Base-by-base conservation (phyloP, 2,888 invertebrate genomes). In the Macaria liturata region DNA sequence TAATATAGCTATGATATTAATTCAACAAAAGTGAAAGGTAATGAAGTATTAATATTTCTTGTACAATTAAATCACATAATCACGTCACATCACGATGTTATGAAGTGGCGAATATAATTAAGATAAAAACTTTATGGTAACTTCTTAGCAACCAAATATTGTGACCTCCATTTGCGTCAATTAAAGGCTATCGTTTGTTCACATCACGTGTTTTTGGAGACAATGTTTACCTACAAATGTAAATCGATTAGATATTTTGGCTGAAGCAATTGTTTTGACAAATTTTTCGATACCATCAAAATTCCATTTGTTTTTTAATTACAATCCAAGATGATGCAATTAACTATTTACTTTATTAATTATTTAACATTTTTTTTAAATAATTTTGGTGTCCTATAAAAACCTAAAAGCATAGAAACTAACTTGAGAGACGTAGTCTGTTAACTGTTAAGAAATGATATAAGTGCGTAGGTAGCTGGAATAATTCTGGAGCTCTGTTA, bases 151-250 rank as follows among this genome's bases (percentile, higher is more conserved):
- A 71, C 76, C 61, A 70, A 77, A 75, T 67, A 65, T 73, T 75
- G 64, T 79, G 78, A 83, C 78, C 83, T 71, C 56, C 67, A 57
- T 49, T 74, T 79, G 62, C 83, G 84, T 84, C 82, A 84, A 74
- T 70, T 62, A 70, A 60, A 80, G 80, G 80, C 74, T 83, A 83
- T 82, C 81, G 37, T 51, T 56, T 57, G 51, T 64, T 57, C 57
- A 45, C 47, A 67, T 71, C 56, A 59, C 20, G 20, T 59, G 9
- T 59, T 59, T 49, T 57, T 49, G 49, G 49, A 44, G 52, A 53
- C 65, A 65, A 51, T 37, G 34, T 49, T 53, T 49, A 42, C 34
- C 34, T 37, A 37, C 7, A 37, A 2, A n/a, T n/a, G n/a, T 52
- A 20, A 1, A 8, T n/a, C 31, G 39, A 50, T 53, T 60, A 31